Evolutionary conservation across 2,888 invertebrate genomes (phyloP), one percentile per base, ranked within the genome.

Genomic region (Lobophora halterata): DNA sequence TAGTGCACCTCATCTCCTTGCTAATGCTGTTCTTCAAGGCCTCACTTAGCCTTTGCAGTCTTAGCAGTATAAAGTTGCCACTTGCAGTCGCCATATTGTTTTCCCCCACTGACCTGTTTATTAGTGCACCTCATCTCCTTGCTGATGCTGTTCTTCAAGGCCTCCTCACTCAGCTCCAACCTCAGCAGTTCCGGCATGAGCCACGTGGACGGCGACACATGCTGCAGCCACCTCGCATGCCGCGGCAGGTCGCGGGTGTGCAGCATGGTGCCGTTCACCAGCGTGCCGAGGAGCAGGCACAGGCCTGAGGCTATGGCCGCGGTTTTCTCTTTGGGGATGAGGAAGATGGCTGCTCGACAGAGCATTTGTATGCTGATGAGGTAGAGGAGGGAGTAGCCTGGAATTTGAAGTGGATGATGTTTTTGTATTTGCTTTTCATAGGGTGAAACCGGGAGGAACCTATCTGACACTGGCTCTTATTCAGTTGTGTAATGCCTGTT

Each of bases 201-300:
- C 94, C 95, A 95, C 37, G 91, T 88, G 1, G 92, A 90, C 0
- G 95, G 95, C 1, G 94, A 93, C 25, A 91, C 85, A 52, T 90
- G 90, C 53, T 91, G 89, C 46, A 93, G 66, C 92, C 93, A 94
- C 33, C 79, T 81, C 41, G 91, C 89, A 62, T 93, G 90, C 9
- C 80, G 65, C 1, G 93, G 90, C 45, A 94, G 57, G 68, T 95
- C 93, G 25, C 31, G 85, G 2, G 90, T 88, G 59, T 95, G 94
- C 14, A 95, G 64, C 46, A 90, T 79, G 58, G 91, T 93, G 0
- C 95, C 95, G 30, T 92, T 90, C 2, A 90, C 90, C 0, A 93
- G 81, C 1, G 92, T 85, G 0, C 89, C 81, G n/a, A 92, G 79
- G 1, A 93, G 78, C 0, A 93, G 65, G 11, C 92, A 73, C 0